A percentile compares a stretch with the other conserved stretches of the same genome.
These are phyloP conservation scores for Abrostola tripartita DNA, from an alignment of 2,888 invertebrate species.

Conservation along the genomic window DNA sequence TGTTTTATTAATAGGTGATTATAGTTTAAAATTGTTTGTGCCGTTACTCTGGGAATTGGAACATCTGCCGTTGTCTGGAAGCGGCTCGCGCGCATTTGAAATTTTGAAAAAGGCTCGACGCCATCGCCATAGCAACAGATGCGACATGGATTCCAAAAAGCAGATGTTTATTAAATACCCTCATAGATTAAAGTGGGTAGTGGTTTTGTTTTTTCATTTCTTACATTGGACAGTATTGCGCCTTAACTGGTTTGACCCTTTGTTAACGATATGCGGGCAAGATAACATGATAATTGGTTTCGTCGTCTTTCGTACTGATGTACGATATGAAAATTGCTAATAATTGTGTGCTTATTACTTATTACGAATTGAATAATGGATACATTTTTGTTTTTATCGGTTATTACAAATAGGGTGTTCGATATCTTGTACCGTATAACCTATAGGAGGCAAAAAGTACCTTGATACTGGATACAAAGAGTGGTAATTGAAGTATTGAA, in stretches of 20 bases:
- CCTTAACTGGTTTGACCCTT: slow-evolving; percentile 81
- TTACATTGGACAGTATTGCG: slow-evolving; percentile 78
- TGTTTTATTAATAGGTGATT: slow-evolving; percentile 46
- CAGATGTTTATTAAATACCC: slow-evolving; percentile 87
- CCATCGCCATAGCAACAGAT: slow-evolving; percentile 81
- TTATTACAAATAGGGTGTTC: slow-evolving; percentile 35
- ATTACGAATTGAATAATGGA: slow-evolving; percentile 39
- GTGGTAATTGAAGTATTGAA: slow-evolving; percentile 28
- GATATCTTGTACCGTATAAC: slow-evolving; percentile 20
- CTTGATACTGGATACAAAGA: slow-evolving; percentile 31
- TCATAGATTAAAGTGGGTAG: slow-evolving; percentile 83
- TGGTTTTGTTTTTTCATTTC: slow-evolving; percentile 81
- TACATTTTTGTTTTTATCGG: slow-evolving; percentile 40
- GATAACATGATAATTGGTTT: slow-evolving; percentile 77
- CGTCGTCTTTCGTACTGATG: slow-evolving; percentile 66
- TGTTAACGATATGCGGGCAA: slow-evolving; percentile 79
- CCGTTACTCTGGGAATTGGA: slow-evolving; percentile 54
- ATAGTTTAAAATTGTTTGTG: slow-evolving; percentile 58
- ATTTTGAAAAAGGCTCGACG: slow-evolving; percentile 82
- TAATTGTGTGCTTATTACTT: slow-evolving; percentile 54
- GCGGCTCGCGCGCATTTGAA: slow-evolving; percentile 84
- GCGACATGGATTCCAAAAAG: slow-evolving; percentile 86
- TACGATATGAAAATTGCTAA: slow-evolving; percentile 64
- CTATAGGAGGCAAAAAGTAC: slow-evolving; percentile 38
- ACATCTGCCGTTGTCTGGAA: slow-evolving; percentile 83